phyloP scores from a whole-genome alignment of 2,113 vertebrate species.

The Cygnus atratus region DNA sequence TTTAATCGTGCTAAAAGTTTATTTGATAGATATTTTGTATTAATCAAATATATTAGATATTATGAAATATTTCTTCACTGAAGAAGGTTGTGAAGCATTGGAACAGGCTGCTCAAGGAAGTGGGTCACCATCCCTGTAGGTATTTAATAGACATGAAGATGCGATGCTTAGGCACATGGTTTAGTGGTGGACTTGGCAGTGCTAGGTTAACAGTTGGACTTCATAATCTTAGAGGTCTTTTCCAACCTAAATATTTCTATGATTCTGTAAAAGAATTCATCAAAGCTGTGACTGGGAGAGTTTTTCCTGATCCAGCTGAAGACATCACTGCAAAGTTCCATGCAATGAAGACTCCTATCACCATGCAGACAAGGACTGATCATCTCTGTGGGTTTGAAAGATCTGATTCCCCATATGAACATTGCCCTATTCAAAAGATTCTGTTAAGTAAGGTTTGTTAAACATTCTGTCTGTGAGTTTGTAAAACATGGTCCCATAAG shows the following conservation, averaged over 20 bases:
- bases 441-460: not conserved
- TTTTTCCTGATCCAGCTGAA: not conserved
- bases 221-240: too few relatives aligned
- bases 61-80: too few relatives aligned
- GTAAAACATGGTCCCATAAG: not conserved
- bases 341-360: not conserved
- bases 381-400: not conserved
- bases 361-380: not conserved
- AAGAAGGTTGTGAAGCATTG: too few relatives aligned
- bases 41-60: not conserved
- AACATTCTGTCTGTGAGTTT: not conserved
- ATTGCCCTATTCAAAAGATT: not conserved
- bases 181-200: too few relatives aligned
- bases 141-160: too few relatives aligned
- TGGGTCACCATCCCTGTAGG: too few relatives aligned
- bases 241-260: too few relatives aligned
- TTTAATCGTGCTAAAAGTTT: not conserved
- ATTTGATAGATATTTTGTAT: not conserved
- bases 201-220: too few relatives aligned
- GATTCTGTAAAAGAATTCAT: not conserved
- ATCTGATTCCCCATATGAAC: not conserved
- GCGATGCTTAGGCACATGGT: too few relatives aligned
- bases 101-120: too few relatives aligned
- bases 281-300: not conserved
- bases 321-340: not conserved